Evolutionary conservation across 2,888 invertebrate genomes (phyloP), one percentile per base, ranked within the genome.

Genomic region (Nomada ferruginata): DNA sequence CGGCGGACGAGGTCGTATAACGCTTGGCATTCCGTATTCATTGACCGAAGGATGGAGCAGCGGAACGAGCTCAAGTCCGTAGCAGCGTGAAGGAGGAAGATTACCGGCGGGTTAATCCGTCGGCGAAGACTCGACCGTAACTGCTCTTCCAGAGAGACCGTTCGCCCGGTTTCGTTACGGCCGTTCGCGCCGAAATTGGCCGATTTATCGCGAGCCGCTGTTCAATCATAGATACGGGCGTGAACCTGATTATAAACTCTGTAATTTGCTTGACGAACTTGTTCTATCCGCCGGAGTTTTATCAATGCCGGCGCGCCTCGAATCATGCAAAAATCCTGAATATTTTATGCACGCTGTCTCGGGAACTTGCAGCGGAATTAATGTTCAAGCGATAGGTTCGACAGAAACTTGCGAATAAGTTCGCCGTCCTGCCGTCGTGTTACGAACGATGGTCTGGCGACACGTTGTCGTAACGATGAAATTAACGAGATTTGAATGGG

Each of bases 31-130:
- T 89, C 87, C 78, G 86, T 90, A 90, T 90, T 89, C 90, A 90
- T 90, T 86, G 86, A 85, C 78, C 61, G 75, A 47, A 69, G 75
- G 83, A 82, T 69, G 73, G 78, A 76, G 82, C 50, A 57, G 71
- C 77, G 53, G 80, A 76, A 72, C 69, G 79, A 78, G 50, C 59
- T 57, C 18, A 72, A 82, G 76, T 57, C 75, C 73, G 71, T 59
- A 76, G 55, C 59, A 76, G 61, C 73, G 77, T 57, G 78, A 84
- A 85, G 79, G 73, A 71, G 76, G 78, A 74, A 88, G 85, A 90
- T 91, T 89, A 89, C 87, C 80, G 87, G 86, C 84, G 87, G 87
- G 84, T 88, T 91, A 91, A 91, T 91, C 90, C 85, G 68, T 63
- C 78, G 82, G 82, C 75, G 77, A 76, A 70, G 72, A 60, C 63